Base-by-base conservation (phyloP, 1,140 invertebrate genomes). In the Acromyrmex echinatior region DNA sequence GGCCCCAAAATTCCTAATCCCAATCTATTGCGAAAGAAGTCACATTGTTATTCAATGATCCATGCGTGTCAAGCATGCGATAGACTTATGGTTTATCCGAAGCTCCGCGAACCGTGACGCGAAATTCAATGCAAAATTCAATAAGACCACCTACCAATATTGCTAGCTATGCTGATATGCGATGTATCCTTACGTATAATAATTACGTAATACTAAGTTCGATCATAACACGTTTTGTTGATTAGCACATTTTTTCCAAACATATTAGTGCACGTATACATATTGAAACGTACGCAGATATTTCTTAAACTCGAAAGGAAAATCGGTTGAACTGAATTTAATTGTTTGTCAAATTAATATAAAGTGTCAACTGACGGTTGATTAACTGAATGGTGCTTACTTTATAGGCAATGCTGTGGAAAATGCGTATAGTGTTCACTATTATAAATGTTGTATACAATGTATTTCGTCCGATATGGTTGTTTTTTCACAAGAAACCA, bases 401-500 rank as follows among this genome's bases (percentile, higher is more conserved):
- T 1, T 76, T 63, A 3, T 25, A 84, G 80, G 9, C 12, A 39
- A 76, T 76, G 60, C 0, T 58, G n/a, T 9, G 51, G 7, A 49
- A 12, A 58, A 1, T 86, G 3, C 63, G 84, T 12, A n/a, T 58
- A 5, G 0, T 6, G 0, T 12, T 66, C 0, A 2, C 3, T 56
- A 18, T 86, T 0, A 0, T 35, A 10, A 21, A 79, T 12, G 16
- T 76, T 6, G 3, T 66, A n/a, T 12, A 25, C 12, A 18, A 14
- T 0, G 9, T 71, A 10, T 0, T 51, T 2, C 6, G 5, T 7
- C 10, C 16, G 0, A 2, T 90, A 16, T 53, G 21, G 4, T 2
- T 10, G 0, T 9, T 85, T 1, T 35, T 87, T 12, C 9, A 56
- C 1, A 80, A 62, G 1, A 88, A 87, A 68, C 90, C 80, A 0